Evolutionary conservation across 1,140 invertebrate genomes (phyloP).

Genomic region (Plodia interpunctella): DNA sequence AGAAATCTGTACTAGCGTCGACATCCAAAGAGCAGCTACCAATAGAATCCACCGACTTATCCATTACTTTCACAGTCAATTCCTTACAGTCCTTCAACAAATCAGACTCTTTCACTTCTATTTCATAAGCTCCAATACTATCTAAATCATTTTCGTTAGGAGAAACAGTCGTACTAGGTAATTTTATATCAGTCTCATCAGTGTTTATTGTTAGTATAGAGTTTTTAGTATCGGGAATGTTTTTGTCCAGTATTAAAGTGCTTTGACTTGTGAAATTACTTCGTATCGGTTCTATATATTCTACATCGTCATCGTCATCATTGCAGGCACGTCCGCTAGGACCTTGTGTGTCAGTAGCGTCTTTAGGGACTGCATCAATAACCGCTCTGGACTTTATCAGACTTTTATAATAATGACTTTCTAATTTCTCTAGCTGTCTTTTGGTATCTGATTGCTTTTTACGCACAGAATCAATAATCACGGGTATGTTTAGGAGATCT

Average conservation of each 20-base stretch:
- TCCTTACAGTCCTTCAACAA: conserved; percentile 60
- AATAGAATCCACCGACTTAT: conserved; percentile 84
- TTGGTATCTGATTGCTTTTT: conserved; percentile 66
- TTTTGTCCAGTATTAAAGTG: conserved; percentile 64
- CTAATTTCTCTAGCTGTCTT: conserved; percentile 70
- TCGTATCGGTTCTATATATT: conserved; percentile 69
- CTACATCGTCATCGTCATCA: conserved; percentile 59
- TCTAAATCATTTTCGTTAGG: conserved; percentile 60
- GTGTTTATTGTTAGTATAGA: conserved; percentile 62
- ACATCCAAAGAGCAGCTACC: conserved; percentile 90
- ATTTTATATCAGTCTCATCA: conserved; percentile 62
- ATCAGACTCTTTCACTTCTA: conserved; percentile 67
- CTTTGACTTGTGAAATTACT: conserved; percentile 71
- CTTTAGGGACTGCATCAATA: conserved; percentile 67
- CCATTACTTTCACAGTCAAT: conserved; percentile 78
- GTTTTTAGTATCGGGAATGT: conserved; percentile 37
- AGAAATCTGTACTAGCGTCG: conserved; percentile 87
- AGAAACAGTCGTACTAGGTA: conserved; percentile 63
- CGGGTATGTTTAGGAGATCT: conserved; percentile 67
- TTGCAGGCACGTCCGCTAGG: conserved; percentile 58
- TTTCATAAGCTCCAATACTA: conserved; percentile 66
- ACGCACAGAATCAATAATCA: conserved; percentile 63
- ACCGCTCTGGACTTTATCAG: conserved; percentile 54
- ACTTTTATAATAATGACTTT: conserved; percentile 71
- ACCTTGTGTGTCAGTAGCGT: conserved; percentile 58